Conservation (phyloP, 2,797 vertebrate genomes). For the Karalla daura region DNA sequence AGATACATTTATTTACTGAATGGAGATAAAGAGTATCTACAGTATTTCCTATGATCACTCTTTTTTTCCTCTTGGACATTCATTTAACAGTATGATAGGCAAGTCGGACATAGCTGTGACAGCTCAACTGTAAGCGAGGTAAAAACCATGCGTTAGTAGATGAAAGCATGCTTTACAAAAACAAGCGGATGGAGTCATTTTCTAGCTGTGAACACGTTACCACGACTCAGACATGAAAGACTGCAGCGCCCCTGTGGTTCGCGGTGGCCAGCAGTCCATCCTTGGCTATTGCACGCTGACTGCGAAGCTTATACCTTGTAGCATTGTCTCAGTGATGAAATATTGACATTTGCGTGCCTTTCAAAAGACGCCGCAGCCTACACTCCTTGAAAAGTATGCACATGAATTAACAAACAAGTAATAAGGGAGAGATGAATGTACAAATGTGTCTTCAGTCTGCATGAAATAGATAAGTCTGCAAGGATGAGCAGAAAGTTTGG, state of each 20-base stretch:
- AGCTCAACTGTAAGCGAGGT: background rate
- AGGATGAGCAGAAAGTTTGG: conserved; percentile 11
- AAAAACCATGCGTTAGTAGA: conserved; percentile 35
- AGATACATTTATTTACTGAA: background rate
- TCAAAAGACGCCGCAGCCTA: background rate
- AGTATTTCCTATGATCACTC: background rate
- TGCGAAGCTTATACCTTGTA: background rate
- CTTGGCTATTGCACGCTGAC: conserved; percentile 3
- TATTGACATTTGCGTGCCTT: background rate
- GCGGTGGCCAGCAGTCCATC: conserved; percentile 18
- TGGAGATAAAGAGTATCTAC: background rate
- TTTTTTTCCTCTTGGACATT: conserved; percentile 31
- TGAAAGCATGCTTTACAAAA: conserved; percentile 49
- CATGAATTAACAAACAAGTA: background rate
- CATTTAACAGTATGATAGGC: background rate
- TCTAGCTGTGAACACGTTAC: conserved; percentile 43
- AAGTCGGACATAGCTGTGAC: conserved; percentile 1
- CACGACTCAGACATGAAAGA: conserved; percentile 23
- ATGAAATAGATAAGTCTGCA: background rate
- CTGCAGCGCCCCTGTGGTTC: conserved; percentile 20
- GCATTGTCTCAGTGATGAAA: background rate
- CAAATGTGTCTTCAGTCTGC: background rate
- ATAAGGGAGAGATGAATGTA: background rate
- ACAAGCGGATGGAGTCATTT: conserved; percentile 40
- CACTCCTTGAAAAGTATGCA: background rate